Conservation (phyloP, 2,888 invertebrate species). For the Pandemis corylana region DNA sequence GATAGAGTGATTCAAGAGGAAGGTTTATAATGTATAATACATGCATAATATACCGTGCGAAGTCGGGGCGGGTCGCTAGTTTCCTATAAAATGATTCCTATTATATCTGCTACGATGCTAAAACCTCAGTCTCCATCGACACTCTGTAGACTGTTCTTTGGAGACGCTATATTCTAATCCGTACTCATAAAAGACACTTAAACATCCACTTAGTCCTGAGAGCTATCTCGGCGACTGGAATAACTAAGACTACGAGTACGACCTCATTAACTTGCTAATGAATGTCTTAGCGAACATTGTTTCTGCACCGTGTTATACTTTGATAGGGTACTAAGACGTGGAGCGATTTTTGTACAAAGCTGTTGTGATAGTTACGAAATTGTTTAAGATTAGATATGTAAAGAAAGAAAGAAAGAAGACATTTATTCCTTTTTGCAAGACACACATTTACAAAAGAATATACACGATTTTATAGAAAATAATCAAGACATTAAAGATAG, state of each 20-base stretch:
- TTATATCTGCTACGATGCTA: neutral
- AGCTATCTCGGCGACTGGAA: conserved; percentile 21
- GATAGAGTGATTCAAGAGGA: no score
- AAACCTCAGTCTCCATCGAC: neutral
- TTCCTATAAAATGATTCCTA: no score
- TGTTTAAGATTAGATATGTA: no score
- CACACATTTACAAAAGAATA: no score
- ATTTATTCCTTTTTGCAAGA: no score
- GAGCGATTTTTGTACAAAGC: neutral
- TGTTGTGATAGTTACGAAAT: no score
- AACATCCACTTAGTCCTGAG: conserved; percentile 33
- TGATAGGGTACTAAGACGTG: neutral
- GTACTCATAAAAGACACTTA: conserved; percentile 9
- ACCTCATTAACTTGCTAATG: conserved; percentile 40
- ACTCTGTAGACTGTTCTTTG: neutral
- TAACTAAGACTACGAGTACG: conserved; percentile 36
- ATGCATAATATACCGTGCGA: no score
- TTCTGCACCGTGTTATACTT: neutral
- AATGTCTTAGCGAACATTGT: conserved; percentile 36
- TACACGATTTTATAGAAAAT: no score
- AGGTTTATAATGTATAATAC: no score
- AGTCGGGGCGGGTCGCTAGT: no score
- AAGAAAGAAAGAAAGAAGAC: no score
- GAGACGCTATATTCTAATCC: conserved; percentile 6
- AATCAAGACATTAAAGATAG: no score